Base-by-base conservation (phyloP, 1,140 invertebrate species). In the Drosophila melanica region DNA sequence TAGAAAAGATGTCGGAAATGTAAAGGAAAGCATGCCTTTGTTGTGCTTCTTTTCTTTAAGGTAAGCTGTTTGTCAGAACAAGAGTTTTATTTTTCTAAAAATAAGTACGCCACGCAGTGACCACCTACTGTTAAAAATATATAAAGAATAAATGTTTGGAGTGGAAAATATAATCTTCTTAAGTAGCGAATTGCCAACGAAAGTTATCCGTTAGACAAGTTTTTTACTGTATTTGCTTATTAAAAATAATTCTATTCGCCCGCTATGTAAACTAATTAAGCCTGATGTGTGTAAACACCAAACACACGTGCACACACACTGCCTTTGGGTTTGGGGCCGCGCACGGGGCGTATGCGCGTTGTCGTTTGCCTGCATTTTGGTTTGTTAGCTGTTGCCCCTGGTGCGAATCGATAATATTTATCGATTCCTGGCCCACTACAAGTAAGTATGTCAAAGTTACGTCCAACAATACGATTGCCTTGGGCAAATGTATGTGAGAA, bases 371-470 rank as follows among this genome's bases (percentile, higher is more conserved):
- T 60, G 51, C 66, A 62, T 9, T 67, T 20, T 23, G 39, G 55
- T 58, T 73, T 63, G 53, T 64, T 74, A 59, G 69, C 23, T 55
- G 63, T 51, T 63, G 65, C 42, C 65, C 57, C 71, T 75, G 71
- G 57, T 37, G 41, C 58, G 59, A 84, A 87, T 87, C 82, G 48
- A 87, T 87, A 82, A 10, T 57, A 68, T 74, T 82, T 82, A 87
- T 87, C 23, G 82, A 87, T 87, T 87, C 69, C 45, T 54, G 23
- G 37, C 44, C 33, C 27, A 68, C 41, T 39, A 44, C 42, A 42
- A 37, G 42, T 37, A 87, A 87, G 53, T 87, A 79, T 87, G 84
- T 87, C 84, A 89, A 89, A 84, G 82, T 79, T 89, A 89, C 53
- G 75, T 57, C 79, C 33, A 70, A 60, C 75, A 76, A 87, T 87